phyloP scores from a whole-genome alignment of 2,113 vertebrate genomes.

The Datnioides undecimradiatus region DNA sequence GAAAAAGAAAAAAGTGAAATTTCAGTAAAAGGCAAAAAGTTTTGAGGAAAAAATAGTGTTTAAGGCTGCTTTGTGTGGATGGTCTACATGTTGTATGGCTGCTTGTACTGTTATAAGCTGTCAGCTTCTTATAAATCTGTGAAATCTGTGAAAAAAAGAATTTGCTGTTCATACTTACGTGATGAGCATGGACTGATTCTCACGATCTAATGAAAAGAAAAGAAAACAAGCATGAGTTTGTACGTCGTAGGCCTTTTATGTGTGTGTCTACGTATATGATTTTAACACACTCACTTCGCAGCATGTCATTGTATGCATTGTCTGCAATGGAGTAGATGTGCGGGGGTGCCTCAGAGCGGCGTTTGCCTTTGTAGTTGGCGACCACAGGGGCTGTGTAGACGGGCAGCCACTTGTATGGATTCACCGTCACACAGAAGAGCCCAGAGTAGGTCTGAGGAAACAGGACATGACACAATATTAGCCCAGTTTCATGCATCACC shows the following conservation, averaged over 20 bases:
- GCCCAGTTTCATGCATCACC: background rate
- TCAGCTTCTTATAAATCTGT: background rate
- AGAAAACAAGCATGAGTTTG: background rate
- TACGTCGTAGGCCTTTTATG: too few species aligned
- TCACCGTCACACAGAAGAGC: slow-evolving; percentile 95
- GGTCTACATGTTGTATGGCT: slow-evolving; percentile 3
- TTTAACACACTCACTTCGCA: slow-evolving; percentile 88
- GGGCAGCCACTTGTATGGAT: slow-evolving; percentile 96
- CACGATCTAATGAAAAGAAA: slow-evolving; percentile 87
- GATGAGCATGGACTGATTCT: slow-evolving; percentile 98
- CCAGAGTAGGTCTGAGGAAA: slow-evolving; percentile 91
- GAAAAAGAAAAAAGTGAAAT: slow-evolving; percentile 11
- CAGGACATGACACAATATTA: background rate
- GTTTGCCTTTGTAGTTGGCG: slow-evolving; percentile 92
- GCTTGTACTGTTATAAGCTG: background rate
- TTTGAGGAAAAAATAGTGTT: slow-evolving; percentile 4
- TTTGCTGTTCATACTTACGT: slow-evolving; percentile 87
- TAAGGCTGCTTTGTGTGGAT: slow-evolving; percentile 12
- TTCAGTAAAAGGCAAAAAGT: slow-evolving; percentile 16
- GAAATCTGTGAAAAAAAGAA: background rate
- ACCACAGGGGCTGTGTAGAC: slow-evolving; percentile 91
- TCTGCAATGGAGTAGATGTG: slow-evolving; percentile 95
- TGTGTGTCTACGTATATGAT: background rate
- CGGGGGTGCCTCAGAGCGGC: slow-evolving; percentile 89
- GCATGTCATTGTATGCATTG: slow-evolving; percentile 95